Evolutionary conservation across 1,140 invertebrate species (phyloP), one percentile per base, ranked within the genome.

Genomic region (Nomia melanderi): DNA sequence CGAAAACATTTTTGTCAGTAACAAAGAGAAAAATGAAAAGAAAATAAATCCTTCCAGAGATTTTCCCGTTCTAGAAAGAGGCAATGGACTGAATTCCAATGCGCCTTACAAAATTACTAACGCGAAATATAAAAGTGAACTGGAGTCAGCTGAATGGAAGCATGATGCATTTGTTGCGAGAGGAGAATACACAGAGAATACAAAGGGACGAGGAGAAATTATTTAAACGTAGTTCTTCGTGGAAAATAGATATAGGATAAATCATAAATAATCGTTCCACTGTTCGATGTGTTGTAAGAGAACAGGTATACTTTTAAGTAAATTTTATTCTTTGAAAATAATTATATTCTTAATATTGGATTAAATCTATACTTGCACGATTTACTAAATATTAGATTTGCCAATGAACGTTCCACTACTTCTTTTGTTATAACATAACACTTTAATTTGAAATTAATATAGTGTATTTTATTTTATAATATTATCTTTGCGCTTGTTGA

Each of bases 21-120:
- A 7, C 57, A 20, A 60, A 62, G 33, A 62, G 33, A 25, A 25
- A 9, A 33, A 23, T 7, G 29, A 53, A 33, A 53, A 27, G 12
- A 53, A 53, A 66, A 66, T 53, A n/a, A 66, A 53, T 50, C 64
- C 31, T 64, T 25, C 12, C 17, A 20, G 41, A 64, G 62, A 64
- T 64, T 64, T 44, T 41, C 39, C 11, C 27, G 1, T 6, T 27
- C 39, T 1, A 9, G 56, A 59, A 59, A 33, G 56, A 17, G 29
- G 29, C 56, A 33, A 59, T 29, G 31, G 31, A 31, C 57, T 60
- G 57, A 36, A 36, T 60, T 60, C 29, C 31, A 60, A 60, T 60
- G 29, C n/a, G 29, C 33, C n/a, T 39, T 36, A 36, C 33, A 23
- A 39, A 25, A 41, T 33, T 62, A 39, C n/a, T 39, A 39, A 11